phyloP scores from a whole-genome alignment of 2,797 vertebrate genomes.

The Orientallactaga sibirica region DNA sequence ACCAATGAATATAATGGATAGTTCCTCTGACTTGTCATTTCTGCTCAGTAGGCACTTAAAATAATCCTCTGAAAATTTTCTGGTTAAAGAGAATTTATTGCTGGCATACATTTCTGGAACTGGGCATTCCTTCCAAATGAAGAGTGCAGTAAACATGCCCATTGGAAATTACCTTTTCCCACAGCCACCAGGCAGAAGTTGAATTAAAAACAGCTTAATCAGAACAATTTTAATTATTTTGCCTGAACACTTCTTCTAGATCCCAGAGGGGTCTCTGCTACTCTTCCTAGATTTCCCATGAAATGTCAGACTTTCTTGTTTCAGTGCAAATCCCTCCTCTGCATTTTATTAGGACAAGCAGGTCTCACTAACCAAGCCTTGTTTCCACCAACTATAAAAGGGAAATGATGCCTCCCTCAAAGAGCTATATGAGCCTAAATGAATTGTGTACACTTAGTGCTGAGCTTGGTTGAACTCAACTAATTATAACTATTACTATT shows the following conservation, averaged over 20 bases:
- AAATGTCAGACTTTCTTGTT: not conserved
- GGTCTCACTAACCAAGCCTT: not conserved
- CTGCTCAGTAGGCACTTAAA: slow-evolving; percentile 67
- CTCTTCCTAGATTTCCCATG: not conserved
- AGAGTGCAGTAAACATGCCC: not conserved
- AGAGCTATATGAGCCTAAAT: not conserved
- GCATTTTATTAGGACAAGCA: not conserved
- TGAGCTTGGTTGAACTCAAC: not conserved
- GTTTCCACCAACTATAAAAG: not conserved
- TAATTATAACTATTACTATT: not conserved
- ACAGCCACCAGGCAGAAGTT: not conserved
- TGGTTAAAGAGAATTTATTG: slow-evolving; percentile 64
- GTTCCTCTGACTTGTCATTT: slow-evolving; percentile 60
- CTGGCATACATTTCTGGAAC: slow-evolving; percentile 62
- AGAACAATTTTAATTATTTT: slow-evolving; percentile 12
- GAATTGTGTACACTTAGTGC: not conserved
- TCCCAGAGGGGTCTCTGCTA: not conserved
- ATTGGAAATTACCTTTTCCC: slow-evolving; percentile 17
- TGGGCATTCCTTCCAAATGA: slow-evolving; percentile 32
- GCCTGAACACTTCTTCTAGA: not conserved
- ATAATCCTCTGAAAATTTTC: slow-evolving; percentile 73
- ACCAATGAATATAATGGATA: slow-evolving; percentile 54
- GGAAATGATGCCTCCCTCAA: not conserved
- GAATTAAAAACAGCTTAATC: not conserved
- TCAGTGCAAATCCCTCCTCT: not conserved